phyloP scores from a whole-genome alignment of 1,140 invertebrate species.

The Drosophila kurseongensis region DNA sequence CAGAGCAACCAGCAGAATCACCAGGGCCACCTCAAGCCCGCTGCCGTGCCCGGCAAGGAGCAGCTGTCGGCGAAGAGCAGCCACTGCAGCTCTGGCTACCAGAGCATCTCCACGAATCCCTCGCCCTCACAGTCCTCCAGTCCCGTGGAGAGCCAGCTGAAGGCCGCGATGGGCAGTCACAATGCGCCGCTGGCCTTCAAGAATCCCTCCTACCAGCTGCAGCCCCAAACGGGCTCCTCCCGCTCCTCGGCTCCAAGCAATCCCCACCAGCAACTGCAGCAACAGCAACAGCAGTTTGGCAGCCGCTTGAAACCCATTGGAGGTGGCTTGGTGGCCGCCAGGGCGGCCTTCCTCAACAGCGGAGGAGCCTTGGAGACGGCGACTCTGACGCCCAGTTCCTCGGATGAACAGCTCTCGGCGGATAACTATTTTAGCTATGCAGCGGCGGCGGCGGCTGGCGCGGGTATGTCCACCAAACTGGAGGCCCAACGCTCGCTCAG shows the following conservation, averaged over 20 bases:
- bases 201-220: constrained; percentile 93
- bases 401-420: constrained; percentile 79
- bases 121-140: constrained; percentile 94
- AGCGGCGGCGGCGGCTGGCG: constrained; percentile 44
- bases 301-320: constrained; percentile 61
- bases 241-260: constrained; percentile 7
- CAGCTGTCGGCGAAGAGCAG: constrained; percentile 87
- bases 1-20: constrained; percentile 56
- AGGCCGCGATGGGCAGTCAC: constrained; percentile 35
- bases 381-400: constrained; percentile 82
- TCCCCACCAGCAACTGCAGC: constrained; percentile 13
- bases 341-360: constrained; percentile 73
- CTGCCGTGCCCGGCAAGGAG: constrained; percentile 82
- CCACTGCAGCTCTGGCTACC: constrained; percentile 94
- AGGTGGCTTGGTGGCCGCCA: constrained; percentile 70
- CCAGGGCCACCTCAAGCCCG: constrained; percentile 61
- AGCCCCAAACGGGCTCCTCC: constrained; percentile 55
- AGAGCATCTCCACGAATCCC: constrained; percentile 91
- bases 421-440: constrained; percentile 78
- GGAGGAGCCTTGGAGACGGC: constrained; percentile 64
- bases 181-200: constrained; percentile 91
- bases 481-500: constrained; percentile 84
- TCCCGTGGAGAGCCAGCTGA: constrained; percentile 88
- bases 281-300: constrained; percentile 39
- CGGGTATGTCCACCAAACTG: constrained; percentile 37